phyloP scores from a whole-genome alignment of 2,888 invertebrate genomes.

The Mimachlamys varia region DNA sequence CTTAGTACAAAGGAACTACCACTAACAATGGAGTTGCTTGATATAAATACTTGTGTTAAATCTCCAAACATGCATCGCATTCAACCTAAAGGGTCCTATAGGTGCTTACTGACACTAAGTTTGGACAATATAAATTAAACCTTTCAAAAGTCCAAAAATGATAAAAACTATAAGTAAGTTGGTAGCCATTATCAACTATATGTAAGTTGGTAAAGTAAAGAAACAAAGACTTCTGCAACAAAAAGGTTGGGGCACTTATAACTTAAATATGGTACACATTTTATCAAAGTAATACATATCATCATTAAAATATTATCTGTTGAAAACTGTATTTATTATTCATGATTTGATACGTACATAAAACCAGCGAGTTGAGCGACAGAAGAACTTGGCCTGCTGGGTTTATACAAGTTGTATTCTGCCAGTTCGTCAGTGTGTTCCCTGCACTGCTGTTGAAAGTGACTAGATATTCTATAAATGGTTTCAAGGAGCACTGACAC shows the following conservation, averaged over 20 bases:
- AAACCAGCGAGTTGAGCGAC: not conserved
- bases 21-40: not conserved
- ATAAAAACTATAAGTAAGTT: not conserved
- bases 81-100: no score
- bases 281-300: not conserved
- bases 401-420: slow-evolving; percentile 42
- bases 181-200: not conserved
- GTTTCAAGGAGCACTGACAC: slow-evolving; percentile 59
- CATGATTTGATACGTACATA: not conserved
- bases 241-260: not conserved
- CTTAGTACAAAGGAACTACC: no score
- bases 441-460: slow-evolving; percentile 45
- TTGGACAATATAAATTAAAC: no score
- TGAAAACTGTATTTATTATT: not conserved
- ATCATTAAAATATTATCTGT: no score
- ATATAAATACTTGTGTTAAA: no score
- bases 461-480: slow-evolving; percentile 54
- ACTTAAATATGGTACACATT: no score
- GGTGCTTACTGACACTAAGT: no score
- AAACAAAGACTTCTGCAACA: not conserved
- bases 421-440: slow-evolving; percentile 44
- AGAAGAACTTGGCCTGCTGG: not conserved
- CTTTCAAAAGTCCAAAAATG: no score
- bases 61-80: not conserved
- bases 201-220: not conserved